Evolutionary conservation across 2,888 invertebrate species (phyloP).

Genomic region (Arrhopalites spinosus): DNA sequence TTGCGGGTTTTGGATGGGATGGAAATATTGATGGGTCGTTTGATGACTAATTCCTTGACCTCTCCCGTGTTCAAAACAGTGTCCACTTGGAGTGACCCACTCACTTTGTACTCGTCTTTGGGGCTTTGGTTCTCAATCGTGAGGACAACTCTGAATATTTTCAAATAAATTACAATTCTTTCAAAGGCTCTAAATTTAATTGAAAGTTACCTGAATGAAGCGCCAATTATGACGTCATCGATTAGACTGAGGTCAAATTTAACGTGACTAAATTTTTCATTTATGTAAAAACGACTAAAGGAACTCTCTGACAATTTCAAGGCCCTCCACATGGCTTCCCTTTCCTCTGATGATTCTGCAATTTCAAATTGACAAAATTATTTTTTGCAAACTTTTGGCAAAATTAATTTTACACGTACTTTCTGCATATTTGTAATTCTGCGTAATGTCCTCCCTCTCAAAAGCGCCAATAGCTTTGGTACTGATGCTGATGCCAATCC

Average conservation of each 20-base stretch:
- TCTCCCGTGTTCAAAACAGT: conserved; percentile 84
- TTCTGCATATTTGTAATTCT: conserved; percentile 81
- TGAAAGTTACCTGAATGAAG: conserved; percentile 72
- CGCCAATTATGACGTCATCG: conserved; percentile 85
- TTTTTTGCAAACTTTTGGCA: too few relatives aligned
- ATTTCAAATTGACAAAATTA: conserved; percentile 46
- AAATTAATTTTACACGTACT: too few relatives aligned
- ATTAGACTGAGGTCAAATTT: conserved; percentile 79
- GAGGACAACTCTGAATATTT: conserved; percentile 63
- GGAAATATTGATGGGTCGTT: conserved; percentile 68
- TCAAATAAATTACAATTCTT: too few relatives aligned
- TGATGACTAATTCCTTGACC: conserved; percentile 74
- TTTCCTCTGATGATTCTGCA: conserved; percentile 73
- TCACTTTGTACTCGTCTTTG: conserved; percentile 69
- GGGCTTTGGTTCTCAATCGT: conserved; percentile 74
- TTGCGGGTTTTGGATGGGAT: conserved; percentile 68
- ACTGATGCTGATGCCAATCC: conserved; percentile 80
- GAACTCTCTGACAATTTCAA: conserved; percentile 77
- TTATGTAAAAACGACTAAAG: conserved; percentile 84
- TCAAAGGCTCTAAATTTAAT: too few relatives aligned
- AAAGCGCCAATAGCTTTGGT: conserved; percentile 82
- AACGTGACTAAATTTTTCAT: conserved; percentile 87
- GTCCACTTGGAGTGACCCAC: conserved; percentile 76
- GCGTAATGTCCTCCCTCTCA: conserved; percentile 82
- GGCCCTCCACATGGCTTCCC: conserved; percentile 83